Percentiles rank a stretch among this genome's conserved stretches.
Conservation (phyloP, 2,888 invertebrate genomes). For the Psococerastis gibbosa region DNA sequence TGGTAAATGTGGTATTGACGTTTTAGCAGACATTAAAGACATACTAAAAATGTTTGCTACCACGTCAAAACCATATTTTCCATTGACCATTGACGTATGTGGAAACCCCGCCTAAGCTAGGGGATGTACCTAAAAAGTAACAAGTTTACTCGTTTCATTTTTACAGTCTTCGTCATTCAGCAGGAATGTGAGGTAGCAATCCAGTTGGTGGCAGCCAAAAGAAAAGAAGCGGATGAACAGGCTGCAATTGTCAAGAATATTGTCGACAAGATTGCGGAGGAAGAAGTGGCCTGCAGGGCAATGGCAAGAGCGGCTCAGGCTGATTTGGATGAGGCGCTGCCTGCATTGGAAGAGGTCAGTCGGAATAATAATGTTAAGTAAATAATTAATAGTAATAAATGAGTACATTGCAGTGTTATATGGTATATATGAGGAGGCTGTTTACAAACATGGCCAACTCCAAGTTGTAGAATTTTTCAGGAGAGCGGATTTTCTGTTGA, state of each 20-base stretch:
- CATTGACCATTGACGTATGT: too few species aligned
- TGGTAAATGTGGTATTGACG: too few species aligned
- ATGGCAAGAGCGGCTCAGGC: slow-evolving; percentile 64
- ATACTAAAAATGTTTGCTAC: too few species aligned
- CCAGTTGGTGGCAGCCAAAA: slow-evolving; percentile 60
- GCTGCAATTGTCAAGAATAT: slow-evolving; percentile 51
- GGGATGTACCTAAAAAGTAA: too few species aligned
- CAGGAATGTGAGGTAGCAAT: slow-evolving; percentile 73
- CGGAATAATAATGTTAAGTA: slow-evolving; percentile 33
- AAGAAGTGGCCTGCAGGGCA: slow-evolving; percentile 61
- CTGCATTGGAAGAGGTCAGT: slow-evolving; percentile 75
- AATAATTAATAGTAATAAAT: not conserved
- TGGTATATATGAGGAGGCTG: too few species aligned
- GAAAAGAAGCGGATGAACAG: slow-evolving; percentile 65
- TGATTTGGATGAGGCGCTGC: slow-evolving; percentile 71
- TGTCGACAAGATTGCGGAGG: slow-evolving; percentile 53
- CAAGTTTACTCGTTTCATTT: not conserved
- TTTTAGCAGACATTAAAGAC: too few species aligned
- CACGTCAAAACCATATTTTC: too few species aligned
- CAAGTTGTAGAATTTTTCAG: too few species aligned
- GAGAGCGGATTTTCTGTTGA: too few species aligned
- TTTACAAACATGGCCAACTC: too few species aligned
- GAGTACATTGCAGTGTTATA: too few species aligned
- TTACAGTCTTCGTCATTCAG: slow-evolving; percentile 29
- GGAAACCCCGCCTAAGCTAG: too few species aligned